Evolutionary conservation across 2,113 vertebrate species (phyloP).

Genomic region (Menura novaehollandiae): DNA sequence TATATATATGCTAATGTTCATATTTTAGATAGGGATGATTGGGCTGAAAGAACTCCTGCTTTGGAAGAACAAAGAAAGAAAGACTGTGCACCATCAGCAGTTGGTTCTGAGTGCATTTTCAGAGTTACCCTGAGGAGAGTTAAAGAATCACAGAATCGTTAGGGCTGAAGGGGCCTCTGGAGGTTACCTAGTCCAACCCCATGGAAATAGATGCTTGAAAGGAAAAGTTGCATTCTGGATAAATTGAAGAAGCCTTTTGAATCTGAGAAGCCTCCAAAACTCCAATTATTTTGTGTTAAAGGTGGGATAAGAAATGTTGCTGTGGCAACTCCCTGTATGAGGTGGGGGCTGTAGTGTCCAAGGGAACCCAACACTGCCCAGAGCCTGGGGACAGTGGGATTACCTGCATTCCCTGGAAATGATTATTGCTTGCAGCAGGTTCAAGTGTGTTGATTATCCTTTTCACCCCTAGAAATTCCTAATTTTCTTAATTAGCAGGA

Average conservation of each 20-base stretch:
- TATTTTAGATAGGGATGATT: neutral
- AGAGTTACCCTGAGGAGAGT: neutral
- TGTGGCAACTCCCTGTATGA: neutral
- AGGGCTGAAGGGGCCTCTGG: neutral
- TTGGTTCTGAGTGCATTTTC: neutral
- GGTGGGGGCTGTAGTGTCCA: accelerated
- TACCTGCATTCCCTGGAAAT: neutral
- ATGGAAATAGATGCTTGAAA: neutral
- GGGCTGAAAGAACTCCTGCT: neutral
- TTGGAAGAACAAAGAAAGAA: neutral
- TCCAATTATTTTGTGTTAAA: neutral
- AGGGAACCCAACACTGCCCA: neutral
- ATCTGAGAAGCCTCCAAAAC: neutral
- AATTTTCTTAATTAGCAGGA: constrained; percentile 47
- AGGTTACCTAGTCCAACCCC: neutral
- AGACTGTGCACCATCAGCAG: neutral
- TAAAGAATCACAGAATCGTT: neutral
- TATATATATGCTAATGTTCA: neutral
- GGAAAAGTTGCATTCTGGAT: neutral
- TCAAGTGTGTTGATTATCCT: neutral
- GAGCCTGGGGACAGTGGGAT: neutral
- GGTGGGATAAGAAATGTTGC: no score
- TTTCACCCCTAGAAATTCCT: constrained; percentile 32
- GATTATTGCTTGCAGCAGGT: neutral
- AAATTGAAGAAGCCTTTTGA: neutral